Base-by-base conservation (phyloP, 2,797 vertebrate species). In the Megaceryle alcyon region DNA sequence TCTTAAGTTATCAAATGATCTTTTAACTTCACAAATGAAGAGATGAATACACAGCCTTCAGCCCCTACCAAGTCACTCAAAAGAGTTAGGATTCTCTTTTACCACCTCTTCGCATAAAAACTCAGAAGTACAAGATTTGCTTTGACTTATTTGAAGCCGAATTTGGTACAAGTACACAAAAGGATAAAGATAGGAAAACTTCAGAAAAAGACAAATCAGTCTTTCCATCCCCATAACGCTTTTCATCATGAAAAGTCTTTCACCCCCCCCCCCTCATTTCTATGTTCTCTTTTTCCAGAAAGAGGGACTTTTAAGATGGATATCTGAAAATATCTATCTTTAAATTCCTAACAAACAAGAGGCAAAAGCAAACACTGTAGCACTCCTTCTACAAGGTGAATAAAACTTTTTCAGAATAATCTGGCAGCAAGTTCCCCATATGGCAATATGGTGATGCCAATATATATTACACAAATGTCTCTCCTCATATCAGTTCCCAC, bases 341-440 rank as follows among this genome's bases (percentile, higher is more conserved):
- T 66, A 66, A 70, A 86, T 59, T 82, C 44, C 88, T 37, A 71
- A 22, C 22, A 86, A 92, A 82, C 28, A 84, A 79, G 78, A 80
- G 59, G 18, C 10, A 16, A 87, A 93, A 92, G 16, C 41, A 86
- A 81, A 82, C 35, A 56, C 14, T 69, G 7, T 8, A 69, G 22
- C 44, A 69, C 13, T 87, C n/a, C 19, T 25, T 82, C n/a, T 29
- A 41, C 33, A 77, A 80, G 79, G 75, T 86, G 60, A 84, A 71
- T 71, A 53, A 70, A 91, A 82, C 12, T 70, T 85, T 64, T 70
- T 85, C 68, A 82, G 31, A 88, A 77, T 53, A 68, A 60, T 65
- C 75, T 94, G 86, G 79, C 82, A 94, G 35, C 37, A 39, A 77
- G 33, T 23, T 91, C 31, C 31, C 64, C 86, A 85, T 82, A 82